phyloP scores from a whole-genome alignment of 2,888 invertebrate genomes.

The Tetragnatha montana region DNA sequence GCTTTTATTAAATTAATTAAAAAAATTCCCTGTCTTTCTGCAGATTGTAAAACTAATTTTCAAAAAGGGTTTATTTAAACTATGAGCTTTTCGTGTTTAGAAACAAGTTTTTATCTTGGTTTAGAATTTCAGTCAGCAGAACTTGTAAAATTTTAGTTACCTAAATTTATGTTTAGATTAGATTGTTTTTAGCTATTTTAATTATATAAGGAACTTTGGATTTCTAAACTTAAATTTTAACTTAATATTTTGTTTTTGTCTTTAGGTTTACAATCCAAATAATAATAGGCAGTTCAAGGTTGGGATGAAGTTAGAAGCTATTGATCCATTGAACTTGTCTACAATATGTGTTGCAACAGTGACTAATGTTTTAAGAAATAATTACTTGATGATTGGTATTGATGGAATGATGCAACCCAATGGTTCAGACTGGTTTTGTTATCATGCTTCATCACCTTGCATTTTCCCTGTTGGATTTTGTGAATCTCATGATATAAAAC shows the following conservation, averaged over 20 bases:
- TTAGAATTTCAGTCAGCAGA: background rate
- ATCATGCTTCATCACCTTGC: slow-evolving; percentile 93
- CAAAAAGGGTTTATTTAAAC: too few relatives aligned
- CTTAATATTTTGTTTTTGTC: background rate
- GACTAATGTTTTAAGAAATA: slow-evolving; percentile 92
- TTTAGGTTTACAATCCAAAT: slow-evolving; percentile 58
- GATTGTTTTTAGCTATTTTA: background rate
- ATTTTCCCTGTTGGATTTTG: slow-evolving; percentile 88
- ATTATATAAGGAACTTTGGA: too few relatives aligned
- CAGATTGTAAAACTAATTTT: too few relatives aligned
- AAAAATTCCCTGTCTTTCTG: too few relatives aligned
- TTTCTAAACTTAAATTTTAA: background rate
- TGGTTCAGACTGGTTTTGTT: slow-evolving; percentile 97
- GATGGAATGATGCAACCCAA: slow-evolving; percentile 85
- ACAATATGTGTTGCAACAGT: slow-evolving; percentile 97
- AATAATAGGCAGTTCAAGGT: slow-evolving; percentile 56
- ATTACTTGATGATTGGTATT: slow-evolving; percentile 96
- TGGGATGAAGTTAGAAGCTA: slow-evolving; percentile 91
- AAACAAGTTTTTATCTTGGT: background rate
- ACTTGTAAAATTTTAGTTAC: background rate
- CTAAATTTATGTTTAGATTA: background rate
- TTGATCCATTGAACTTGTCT: slow-evolving; percentile 96
- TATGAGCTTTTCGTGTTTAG: too few relatives aligned
- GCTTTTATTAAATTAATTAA: too few relatives aligned
- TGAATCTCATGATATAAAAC: slow-evolving; percentile 85